Evolutionary conservation across 2,888 invertebrate species (phyloP).

Genomic region (Liodrosophila aerea): DNA sequence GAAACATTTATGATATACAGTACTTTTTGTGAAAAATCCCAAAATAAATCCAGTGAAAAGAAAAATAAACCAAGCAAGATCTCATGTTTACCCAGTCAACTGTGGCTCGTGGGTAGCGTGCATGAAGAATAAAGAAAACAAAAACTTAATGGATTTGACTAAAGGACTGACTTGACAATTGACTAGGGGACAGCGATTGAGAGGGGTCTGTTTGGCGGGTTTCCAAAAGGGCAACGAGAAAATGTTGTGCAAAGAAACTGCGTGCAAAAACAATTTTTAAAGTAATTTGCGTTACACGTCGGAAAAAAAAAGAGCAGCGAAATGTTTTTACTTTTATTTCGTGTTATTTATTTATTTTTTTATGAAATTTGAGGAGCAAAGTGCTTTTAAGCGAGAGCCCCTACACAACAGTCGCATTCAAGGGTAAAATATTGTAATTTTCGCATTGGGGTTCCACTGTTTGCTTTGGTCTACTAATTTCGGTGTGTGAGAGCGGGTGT

Average conservation of each 20-base stretch:
- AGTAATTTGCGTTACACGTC: conserved; percentile 64
- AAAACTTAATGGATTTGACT: conserved; percentile 73
- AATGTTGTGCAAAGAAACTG: conserved; percentile 47
- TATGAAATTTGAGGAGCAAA: conserved; percentile 45
- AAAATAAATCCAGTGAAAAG: conserved; percentile 18
- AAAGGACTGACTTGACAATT: conserved; percentile 52
- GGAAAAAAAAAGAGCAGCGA: conserved; percentile 22
- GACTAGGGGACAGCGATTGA: not conserved
- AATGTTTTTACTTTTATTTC: conserved; percentile 4
- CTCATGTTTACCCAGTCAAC: conserved; percentile 36
- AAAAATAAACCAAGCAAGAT: conserved; percentile 18
- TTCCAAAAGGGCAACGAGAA: conserved; percentile 63
- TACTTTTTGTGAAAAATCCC: not conserved
- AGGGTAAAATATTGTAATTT: conserved; percentile 70
- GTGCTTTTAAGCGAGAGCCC: conserved; percentile 34
- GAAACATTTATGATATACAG: not conserved
- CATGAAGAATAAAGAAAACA: conserved; percentile 25
- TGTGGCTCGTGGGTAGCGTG: conserved; percentile 52
- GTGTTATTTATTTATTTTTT: conserved; percentile 40
- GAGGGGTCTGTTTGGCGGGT: conserved; percentile 30
- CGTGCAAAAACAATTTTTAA: conserved; percentile 58
- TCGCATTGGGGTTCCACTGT: conserved; percentile 42
- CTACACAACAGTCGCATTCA: conserved; percentile 53
- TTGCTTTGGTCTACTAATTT: conserved; percentile 38
- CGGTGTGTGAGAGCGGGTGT: conserved; percentile 17